Percentiles rank a stretch among this genome's conserved stretches.
These are phyloP conservation scores for Procavia capensis DNA, from an alignment of 2,113 vertebrate species.

Conservation along the genomic window DNA sequence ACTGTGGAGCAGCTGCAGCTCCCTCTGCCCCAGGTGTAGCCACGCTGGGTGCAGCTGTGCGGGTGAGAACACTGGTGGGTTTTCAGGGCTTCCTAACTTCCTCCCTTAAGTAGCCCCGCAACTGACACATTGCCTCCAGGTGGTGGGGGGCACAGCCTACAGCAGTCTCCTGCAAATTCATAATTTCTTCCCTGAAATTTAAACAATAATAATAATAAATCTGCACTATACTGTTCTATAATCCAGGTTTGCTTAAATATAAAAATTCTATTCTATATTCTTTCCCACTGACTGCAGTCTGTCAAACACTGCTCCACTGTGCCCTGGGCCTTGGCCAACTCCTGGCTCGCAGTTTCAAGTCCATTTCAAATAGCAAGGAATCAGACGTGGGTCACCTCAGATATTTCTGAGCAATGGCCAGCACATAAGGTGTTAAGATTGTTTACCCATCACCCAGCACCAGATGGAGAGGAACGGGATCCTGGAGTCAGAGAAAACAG, in stretches of 20 bases:
- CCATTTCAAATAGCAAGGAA: background rate
- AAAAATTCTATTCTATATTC: background rate
- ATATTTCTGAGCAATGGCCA: background rate
- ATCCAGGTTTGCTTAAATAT: background rate
- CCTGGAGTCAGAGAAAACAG: background rate
- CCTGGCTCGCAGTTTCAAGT: background rate
- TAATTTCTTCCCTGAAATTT: background rate
- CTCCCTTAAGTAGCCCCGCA: background rate
- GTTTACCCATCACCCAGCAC: background rate
- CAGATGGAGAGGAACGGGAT: background rate
- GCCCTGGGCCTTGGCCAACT: background rate
- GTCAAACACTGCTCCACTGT: background rate
- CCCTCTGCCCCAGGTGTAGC: background rate
- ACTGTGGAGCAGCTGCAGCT: background rate
- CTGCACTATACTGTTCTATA: background rate
- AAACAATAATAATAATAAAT: background rate
- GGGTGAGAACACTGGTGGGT: rapidly evolving
- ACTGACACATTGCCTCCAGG: rapidly evolving
- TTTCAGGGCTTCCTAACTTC: background rate
- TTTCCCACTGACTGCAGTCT: background rate
- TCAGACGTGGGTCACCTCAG: background rate
- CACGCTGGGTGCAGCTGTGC: rapidly evolving
- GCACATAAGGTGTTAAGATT: background rate
- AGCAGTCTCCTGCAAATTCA: background rate
- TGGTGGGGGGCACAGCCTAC: background rate